These are phyloP conservation scores for Phenganax marumi DNA, from an alignment of 92 coral and sea anemone species.

Conservation along the genomic window DNA sequence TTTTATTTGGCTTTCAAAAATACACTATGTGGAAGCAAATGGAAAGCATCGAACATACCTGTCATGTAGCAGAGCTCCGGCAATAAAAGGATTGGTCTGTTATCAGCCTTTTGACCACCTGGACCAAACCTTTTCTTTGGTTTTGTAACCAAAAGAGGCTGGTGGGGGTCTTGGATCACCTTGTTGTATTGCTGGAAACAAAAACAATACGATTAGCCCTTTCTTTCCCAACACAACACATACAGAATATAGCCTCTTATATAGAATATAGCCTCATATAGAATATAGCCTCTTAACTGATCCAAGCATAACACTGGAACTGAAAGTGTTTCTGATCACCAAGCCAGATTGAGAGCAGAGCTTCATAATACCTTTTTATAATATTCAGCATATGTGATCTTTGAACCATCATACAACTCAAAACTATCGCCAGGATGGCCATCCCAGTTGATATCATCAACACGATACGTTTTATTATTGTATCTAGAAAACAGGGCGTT, in stretches of 20 bases:
- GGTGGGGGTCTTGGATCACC: conserved; percentile 67
- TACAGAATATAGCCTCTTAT: not conserved
- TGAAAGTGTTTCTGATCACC: no score
- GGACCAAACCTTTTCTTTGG: conserved; percentile 68
- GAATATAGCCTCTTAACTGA: not conserved
- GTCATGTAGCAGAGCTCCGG: conserved; percentile 97
- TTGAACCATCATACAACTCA: conserved; percentile 52
- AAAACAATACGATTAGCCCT: not conserved
- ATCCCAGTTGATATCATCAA: conserved; percentile 94
- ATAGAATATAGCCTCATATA: no score
- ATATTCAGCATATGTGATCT: conserved; percentile 71
- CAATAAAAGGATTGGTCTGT: conserved; percentile 58
- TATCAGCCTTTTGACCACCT: conserved; percentile 31
- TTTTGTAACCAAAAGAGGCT: conserved; percentile 80
- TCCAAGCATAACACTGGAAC: no score
- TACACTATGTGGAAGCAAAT: not conserved
- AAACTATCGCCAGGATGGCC: conserved; percentile 62
- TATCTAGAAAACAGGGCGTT: conserved; percentile 52
- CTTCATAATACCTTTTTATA: conserved; percentile 61
- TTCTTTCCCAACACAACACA: not conserved
- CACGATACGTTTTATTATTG: conserved; percentile 92
- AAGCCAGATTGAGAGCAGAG: not conserved
- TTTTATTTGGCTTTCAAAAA: no score
- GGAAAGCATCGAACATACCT: conserved; percentile 49
- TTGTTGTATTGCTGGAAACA: conserved; percentile 63